These are phyloP conservation scores for Drosophila willistoni DNA, from an alignment of 1,140 invertebrate genomes.

Conservation along the genomic window DNA sequence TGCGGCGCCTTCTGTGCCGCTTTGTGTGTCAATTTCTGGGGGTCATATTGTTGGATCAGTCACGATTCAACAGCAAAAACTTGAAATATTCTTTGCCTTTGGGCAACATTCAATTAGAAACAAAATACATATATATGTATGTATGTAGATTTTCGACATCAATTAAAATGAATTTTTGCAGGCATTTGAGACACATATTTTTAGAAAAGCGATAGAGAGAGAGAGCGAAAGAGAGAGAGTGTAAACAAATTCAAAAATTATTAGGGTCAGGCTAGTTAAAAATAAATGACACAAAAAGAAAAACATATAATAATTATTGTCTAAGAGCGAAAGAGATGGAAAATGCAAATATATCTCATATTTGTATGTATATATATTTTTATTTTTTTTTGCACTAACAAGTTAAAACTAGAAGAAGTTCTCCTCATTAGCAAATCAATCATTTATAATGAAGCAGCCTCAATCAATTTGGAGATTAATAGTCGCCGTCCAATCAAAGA, in stretches of 20 bases:
- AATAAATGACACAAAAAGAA: conserved; percentile 22
- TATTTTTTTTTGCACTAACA: too few relatives aligned
- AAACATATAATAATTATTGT: neutral
- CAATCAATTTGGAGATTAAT: neutral
- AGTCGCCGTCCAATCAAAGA: neutral
- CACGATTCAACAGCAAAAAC: conserved; percentile 41
- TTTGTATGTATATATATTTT: neutral
- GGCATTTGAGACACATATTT: conserved; percentile 1
- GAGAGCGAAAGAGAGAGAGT: neutral
- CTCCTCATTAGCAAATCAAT: conserved; percentile 7
- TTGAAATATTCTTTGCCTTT: conserved; percentile 18
- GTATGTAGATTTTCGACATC: conserved; percentile 35
- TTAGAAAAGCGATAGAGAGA: neutral
- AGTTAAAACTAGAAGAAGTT: neutral
- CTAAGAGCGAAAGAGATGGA: neutral
- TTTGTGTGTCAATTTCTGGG: conserved; percentile 44
- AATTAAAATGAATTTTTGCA: conserved; percentile 39
- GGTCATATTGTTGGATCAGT: conserved; percentile 42
- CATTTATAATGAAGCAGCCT: neutral
- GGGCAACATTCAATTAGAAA: conserved; percentile 28
- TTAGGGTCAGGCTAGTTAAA: conserved; percentile 53
- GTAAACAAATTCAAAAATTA: conserved; percentile 33
- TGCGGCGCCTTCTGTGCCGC: neutral
- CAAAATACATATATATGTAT: neutral
- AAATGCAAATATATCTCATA: neutral